Conservation (phyloP, 1,140 invertebrate genomes). For the Halyomorpha halys region DNA sequence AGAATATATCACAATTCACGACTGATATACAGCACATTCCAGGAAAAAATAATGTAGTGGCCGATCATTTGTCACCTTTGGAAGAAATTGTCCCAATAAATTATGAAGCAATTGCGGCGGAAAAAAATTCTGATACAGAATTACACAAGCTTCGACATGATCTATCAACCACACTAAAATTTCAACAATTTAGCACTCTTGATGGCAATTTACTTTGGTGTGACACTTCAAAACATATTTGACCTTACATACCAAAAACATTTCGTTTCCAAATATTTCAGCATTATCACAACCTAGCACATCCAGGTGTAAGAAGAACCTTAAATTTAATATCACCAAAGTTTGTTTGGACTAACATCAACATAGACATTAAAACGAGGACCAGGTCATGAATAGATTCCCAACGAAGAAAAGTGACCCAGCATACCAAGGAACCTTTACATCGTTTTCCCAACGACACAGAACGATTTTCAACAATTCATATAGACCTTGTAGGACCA, state of each 20-base stretch:
- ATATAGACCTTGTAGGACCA: conserved; percentile 14
- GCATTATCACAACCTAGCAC: neutral
- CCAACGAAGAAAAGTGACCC: conserved; percentile 7
- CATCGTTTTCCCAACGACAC: neutral
- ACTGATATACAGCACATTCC: conserved; percentile 24
- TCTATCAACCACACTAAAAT: neutral
- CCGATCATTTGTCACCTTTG: conserved; percentile 13
- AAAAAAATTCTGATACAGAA: neutral
- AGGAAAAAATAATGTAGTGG: conserved; percentile 13
- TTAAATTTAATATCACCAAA: neutral
- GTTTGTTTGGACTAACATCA: conserved; percentile 1
- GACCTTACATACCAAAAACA: neutral
- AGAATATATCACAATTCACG: conserved; percentile 31
- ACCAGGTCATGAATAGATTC: neutral
- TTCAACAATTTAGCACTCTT: neutral
- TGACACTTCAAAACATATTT: neutral
- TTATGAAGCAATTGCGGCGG: conserved; percentile 1
- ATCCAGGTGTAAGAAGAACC: neutral
- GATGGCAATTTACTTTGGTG: conserved; percentile 2
- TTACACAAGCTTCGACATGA: neutral
- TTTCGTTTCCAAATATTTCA: neutral
- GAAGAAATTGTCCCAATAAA: conserved; percentile 10
- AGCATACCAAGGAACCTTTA: neutral
- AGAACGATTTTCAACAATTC: conserved; percentile 10
- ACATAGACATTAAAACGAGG: conserved; percentile 7